Evolutionary conservation across 2,888 invertebrate genomes (phyloP).

Genomic region (Phania funesta): DNA sequence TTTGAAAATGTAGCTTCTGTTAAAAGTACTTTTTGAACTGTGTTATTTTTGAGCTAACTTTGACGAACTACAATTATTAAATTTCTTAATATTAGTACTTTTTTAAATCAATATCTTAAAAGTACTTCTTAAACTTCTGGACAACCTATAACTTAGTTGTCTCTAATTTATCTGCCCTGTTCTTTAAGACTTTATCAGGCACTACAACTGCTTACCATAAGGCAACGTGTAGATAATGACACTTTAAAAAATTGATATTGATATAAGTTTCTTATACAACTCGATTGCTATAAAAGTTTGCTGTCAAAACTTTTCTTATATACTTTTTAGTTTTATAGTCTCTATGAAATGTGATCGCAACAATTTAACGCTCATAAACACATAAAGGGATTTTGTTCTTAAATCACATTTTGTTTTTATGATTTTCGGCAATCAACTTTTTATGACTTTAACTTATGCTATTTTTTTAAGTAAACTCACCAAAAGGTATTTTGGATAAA

Average conservation of each 20-base stretch:
- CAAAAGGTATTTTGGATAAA: neutral
- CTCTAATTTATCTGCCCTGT: no score
- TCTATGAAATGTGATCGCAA: neutral
- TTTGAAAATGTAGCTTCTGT: neutral
- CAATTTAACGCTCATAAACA: conserved; percentile 33
- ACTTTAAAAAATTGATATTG: conserved; percentile 35
- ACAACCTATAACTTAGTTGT: no score
- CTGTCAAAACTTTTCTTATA: neutral
- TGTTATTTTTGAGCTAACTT: no score
- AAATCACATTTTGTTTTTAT: neutral
- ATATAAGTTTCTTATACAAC: conserved; percentile 20
- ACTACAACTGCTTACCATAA: conserved; percentile 28
- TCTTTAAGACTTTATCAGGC: neutral
- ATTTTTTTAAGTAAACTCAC: neutral
- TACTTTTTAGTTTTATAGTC: conserved; percentile 3
- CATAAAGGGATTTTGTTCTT: conserved; percentile 18
- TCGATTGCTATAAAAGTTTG: neutral
- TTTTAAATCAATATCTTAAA: neutral
- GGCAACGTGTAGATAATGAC: conserved; percentile 50
- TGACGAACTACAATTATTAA: no score
- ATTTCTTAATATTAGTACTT: no score
- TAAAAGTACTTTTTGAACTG: no score
- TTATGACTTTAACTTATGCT: neutral
- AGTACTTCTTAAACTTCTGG: no score
- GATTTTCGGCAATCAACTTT: neutral